phyloP scores from a whole-genome alignment of 2,888 invertebrate species.

The Exephanes ischioxanthus region DNA sequence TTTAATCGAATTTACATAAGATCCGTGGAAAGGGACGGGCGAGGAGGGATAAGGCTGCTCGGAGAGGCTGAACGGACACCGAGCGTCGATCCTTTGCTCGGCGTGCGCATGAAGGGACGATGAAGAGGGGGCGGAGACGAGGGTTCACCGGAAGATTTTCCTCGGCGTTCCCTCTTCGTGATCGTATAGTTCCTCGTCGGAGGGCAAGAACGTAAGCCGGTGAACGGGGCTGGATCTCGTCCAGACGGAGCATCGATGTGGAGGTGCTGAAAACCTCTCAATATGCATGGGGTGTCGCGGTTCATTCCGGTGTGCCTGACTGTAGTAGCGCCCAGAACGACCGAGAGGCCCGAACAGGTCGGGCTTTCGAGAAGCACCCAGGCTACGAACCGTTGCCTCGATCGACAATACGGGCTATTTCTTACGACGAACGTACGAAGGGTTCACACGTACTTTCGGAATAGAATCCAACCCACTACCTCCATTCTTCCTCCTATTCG shows the following conservation, averaged over 20 bases:
- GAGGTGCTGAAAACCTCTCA: slow-evolving; percentile 58
- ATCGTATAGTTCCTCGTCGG: not conserved
- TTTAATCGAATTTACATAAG: slow-evolving; percentile 67
- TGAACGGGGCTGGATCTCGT: not conserved
- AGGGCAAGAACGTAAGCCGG: not conserved
- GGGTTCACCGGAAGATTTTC: not conserved
- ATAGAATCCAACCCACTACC: slow-evolving; percentile 4
- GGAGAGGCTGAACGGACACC: not conserved
- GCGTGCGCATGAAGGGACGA: slow-evolving; percentile 2
- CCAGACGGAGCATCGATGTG: not conserved
- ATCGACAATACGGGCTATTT: slow-evolving; percentile 56
- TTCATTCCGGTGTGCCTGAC: slow-evolving; percentile 58
- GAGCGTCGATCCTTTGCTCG: slow-evolving; percentile 12
- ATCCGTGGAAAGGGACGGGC: slow-evolving; percentile 18
- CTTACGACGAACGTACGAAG: slow-evolving; percentile 42
- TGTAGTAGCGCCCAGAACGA: slow-evolving; percentile 3
- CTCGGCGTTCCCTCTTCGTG: slow-evolving; percentile 6
- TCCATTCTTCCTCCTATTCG: slow-evolving; percentile 2
- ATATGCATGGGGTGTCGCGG: slow-evolving; percentile 64
- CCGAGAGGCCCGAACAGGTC: not conserved
- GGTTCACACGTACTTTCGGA: slow-evolving; percentile 3
- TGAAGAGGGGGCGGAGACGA: slow-evolving; percentile 3
- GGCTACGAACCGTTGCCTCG: slow-evolving; percentile 10
- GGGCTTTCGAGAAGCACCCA: not conserved
- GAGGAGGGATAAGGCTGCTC: not conserved